These are phyloP conservation scores for Brachirus orientalis DNA, from an alignment of 2,113 vertebrate genomes.

Conservation along the genomic window DNA sequence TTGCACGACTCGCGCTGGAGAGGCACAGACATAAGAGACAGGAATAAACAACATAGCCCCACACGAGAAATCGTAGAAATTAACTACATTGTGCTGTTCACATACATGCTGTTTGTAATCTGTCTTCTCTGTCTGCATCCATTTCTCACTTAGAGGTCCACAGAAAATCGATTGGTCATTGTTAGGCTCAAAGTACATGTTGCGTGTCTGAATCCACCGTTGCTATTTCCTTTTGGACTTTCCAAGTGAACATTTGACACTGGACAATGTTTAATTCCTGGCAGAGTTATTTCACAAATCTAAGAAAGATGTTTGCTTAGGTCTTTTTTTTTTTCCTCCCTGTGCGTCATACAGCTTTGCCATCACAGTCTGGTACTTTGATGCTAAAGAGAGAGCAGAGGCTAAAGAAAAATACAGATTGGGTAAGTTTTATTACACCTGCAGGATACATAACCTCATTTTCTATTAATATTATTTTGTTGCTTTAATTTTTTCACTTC, in stretches of 20 bases:
- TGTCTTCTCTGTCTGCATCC: background rate
- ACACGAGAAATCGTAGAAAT: slow-evolving; percentile 49
- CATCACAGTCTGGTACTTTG: slow-evolving; percentile 97
- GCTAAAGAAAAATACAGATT: slow-evolving; percentile 90
- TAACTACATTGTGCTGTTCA: slow-evolving; percentile 26
- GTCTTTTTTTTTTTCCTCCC: background rate
- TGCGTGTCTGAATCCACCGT: too few relatives aligned
- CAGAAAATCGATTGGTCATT: background rate
- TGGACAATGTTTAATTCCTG: too few relatives aligned
- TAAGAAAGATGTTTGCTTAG: too few relatives aligned
- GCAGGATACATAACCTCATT: background rate
- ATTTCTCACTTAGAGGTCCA: background rate
- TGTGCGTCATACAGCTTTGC: slow-evolving; percentile 83
- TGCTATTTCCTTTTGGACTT: too few relatives aligned
- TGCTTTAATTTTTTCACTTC: background rate
- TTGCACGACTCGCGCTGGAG: slow-evolving; percentile 70
- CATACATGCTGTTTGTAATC: background rate
- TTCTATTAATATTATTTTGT: background rate
- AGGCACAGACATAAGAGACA: slow-evolving; percentile 65
- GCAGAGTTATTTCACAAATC: too few relatives aligned
- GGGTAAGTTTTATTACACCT: slow-evolving; percentile 71
- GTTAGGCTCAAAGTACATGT: background rate
- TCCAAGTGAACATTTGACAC: background rate
- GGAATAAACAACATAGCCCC: slow-evolving; percentile 80
- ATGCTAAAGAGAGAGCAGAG: slow-evolving; percentile 90